A percentile compares a stretch with the other conserved stretches of the same genome.
Evolutionary conservation across 2,797 vertebrate species (phyloP).

Genomic region (Calcarius lapponicus): DNA sequence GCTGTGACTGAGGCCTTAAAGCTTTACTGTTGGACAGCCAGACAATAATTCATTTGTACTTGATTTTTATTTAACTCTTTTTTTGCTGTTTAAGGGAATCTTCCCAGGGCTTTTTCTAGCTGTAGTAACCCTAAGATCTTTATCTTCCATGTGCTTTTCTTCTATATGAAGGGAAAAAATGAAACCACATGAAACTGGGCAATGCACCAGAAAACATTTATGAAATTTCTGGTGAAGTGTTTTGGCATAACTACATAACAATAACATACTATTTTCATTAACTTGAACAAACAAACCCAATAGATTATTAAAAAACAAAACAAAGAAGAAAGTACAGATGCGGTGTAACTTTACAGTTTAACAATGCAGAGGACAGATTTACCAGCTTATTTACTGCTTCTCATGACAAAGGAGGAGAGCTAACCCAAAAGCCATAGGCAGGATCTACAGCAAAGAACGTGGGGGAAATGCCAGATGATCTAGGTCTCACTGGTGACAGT

Average conservation of each 20-base stretch:
- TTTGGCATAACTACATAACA: slow-evolving; percentile 73
- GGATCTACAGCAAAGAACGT: not conserved
- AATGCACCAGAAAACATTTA: slow-evolving; percentile 68
- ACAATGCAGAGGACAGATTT: not conserved
- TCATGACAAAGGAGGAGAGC: slow-evolving; percentile 18
- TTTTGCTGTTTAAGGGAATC: slow-evolving; percentile 21
- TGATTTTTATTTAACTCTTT: slow-evolving; percentile 49
- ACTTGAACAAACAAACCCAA: slow-evolving; percentile 76
- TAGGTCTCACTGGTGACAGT: not conserved
- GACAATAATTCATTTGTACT: slow-evolving; percentile 36
- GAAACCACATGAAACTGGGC: slow-evolving; percentile 73
- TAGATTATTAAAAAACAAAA: slow-evolving; percentile 69
- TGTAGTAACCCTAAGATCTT: slow-evolving; percentile 18
- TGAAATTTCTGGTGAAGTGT: slow-evolving; percentile 74
- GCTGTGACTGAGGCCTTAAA: not conserved
- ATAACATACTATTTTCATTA: slow-evolving; percentile 77
- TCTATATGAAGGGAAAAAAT: slow-evolving; percentile 52
- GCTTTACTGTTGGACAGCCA: not conserved
- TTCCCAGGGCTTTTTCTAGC: slow-evolving; percentile 16
- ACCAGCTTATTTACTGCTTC: slow-evolving; percentile 41
- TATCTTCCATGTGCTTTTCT: slow-evolving; percentile 47
- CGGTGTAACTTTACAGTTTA: slow-evolving; percentile 44
- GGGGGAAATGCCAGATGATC: not conserved
- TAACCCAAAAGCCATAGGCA: not conserved
- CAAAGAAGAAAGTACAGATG: slow-evolving; percentile 44